Evolutionary conservation across 2,113 vertebrate genomes (phyloP).

Genomic region (Arenaria interpres): DNA sequence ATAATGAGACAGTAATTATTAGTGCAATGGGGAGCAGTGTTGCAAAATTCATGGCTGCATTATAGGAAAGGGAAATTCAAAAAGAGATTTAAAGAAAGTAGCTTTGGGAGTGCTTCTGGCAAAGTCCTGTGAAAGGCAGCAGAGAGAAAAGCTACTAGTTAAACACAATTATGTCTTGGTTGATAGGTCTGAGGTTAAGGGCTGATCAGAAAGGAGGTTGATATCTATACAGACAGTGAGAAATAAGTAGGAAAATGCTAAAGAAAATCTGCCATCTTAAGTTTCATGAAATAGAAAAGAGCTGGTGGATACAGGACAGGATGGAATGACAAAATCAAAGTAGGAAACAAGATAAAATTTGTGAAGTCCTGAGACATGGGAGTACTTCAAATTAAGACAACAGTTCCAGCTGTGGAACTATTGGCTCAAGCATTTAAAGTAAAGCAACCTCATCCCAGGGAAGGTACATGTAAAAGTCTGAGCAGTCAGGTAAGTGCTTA

Average conservation of each 20-base stretch:
- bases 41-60: neutral
- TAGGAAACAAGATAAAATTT: neutral
- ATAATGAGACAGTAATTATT: neutral
- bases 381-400: neutral
- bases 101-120: neutral
- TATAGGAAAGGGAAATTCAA: neutral
- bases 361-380: neutral
- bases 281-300: neutral
- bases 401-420: neutral
- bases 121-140: neutral
- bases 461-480: neutral
- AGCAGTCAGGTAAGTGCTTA: neutral
- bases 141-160: neutral
- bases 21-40: neutral
- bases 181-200: neutral
- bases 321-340: neutral
- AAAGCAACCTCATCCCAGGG: neutral
- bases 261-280: neutral
- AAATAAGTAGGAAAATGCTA: neutral
- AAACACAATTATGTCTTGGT: neutral
- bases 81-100: neutral
- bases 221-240: neutral
- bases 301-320: neutral
- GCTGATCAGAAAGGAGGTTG: neutral
- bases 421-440: neutral